Evolutionary conservation across 2,888 invertebrate genomes (phyloP), one percentile per base, ranked within the genome.

Genomic region (Clitarchus hookeri): DNA sequence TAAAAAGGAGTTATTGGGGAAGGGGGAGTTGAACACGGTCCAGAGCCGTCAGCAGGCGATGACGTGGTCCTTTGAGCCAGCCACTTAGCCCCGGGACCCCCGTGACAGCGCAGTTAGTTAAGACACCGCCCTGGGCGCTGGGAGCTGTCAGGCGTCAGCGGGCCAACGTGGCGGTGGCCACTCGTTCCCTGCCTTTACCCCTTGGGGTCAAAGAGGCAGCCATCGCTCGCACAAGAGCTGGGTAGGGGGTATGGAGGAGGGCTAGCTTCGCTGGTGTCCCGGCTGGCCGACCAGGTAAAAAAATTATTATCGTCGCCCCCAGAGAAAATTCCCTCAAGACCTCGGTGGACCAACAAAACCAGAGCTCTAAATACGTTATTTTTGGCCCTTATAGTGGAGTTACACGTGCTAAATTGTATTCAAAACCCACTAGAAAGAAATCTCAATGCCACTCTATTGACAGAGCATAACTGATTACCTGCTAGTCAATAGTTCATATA

Each of bases 31-130:
- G 2, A 36, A 36, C 36, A 36, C 36, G 36, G 36, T 36, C 36
- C 36, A 36, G 36, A 36, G 65, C 23, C 65, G 65, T 65, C 65
- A 65, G 65, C 65, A 65, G 65, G 65, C 19, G 65, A 9, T 65
- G 65, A 65, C 65, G 65, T 8, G 23, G 65, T 65, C 65, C 48
- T 65, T 65, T 65, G 65, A 65, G 65, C 65, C 23, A 8, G 65
- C 65, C n/a, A 23, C 19, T 12, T 23, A n/a, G 48, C 48, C 12
- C 48, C 16, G 16, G 16, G 11, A 16, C 12, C 0, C 48, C 48
- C 16, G 65, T 65, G 65, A 65, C 65, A 65, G 65, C 65, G 65
- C n/a, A 65, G 65, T 19, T 65, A 65, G 65, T 65, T 65, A 65
- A 65, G 65, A 65, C 65, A 65, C 65, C 65, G 65, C 48, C 48